Percentiles rank a stretch among this genome's conserved stretches.
phyloP scores from a whole-genome alignment of 92 coral and sea anemone genomes.

The Heteractis magnifica region DNA sequence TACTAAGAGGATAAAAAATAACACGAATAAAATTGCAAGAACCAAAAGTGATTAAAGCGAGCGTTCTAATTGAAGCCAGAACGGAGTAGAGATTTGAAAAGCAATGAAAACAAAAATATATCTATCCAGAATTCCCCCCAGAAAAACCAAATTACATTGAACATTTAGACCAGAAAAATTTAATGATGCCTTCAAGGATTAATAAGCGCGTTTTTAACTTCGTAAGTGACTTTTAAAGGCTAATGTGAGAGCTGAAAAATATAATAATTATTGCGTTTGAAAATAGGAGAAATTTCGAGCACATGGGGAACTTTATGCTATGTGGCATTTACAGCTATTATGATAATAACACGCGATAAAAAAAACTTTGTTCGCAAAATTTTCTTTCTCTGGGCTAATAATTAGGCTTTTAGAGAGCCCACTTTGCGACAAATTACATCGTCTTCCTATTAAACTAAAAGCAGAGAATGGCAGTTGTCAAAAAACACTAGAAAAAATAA shows the following conservation, averaged over 20 bases:
- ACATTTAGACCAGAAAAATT: slow-evolving; percentile 5
- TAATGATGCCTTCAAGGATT: slow-evolving; percentile 2
- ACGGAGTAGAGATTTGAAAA: background rate
- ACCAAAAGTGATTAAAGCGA: background rate
- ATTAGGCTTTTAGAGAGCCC: slow-evolving; percentile 37
- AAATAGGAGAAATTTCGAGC: background rate
- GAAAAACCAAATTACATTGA: slow-evolving; percentile 25
- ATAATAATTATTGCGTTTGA: background rate
- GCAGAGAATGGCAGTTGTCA: background rate
- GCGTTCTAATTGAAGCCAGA: background rate
- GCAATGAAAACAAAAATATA: slow-evolving; percentile 12
- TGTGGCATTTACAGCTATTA: background rate
- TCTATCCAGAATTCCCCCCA: slow-evolving; percentile 22
- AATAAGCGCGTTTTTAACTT: background rate
- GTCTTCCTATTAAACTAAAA: background rate
- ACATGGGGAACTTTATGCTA: background rate
- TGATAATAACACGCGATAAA: background rate
- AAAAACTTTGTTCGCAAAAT: slow-evolving; percentile 8
- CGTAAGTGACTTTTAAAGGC: slow-evolving; percentile 28
- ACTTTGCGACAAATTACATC: slow-evolving; percentile 9
- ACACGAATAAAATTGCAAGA: background rate
- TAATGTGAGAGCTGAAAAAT: background rate
- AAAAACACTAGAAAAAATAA: background rate
- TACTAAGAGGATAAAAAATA: background rate
- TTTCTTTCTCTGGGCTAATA: slow-evolving; percentile 9